Conservation (phyloP, 2,113 vertebrate species). For the Beaufortia kweichowensis region DNA sequence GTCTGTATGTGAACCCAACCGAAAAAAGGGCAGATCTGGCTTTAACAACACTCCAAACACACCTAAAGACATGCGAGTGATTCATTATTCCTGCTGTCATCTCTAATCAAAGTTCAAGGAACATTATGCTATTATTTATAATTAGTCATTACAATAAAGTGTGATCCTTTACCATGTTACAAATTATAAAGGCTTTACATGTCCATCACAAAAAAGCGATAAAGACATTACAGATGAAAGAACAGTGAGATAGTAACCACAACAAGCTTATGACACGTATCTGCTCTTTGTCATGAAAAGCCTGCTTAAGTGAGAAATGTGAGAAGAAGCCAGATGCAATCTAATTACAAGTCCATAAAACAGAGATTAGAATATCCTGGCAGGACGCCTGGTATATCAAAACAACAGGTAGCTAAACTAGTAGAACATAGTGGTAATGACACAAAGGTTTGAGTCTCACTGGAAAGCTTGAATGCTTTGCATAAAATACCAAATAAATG, state of each 20-base stretch:
- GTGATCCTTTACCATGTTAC: conserved; percentile 22
- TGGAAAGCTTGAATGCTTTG: background rate
- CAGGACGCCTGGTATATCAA: background rate
- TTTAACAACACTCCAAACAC: background rate
- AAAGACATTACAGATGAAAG: conserved; percentile 14
- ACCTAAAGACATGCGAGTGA: background rate
- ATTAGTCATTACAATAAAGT: background rate
- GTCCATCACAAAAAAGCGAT: background rate
- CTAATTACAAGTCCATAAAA: conserved; percentile 25
- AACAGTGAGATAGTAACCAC: conserved; percentile 21
- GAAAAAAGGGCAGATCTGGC: conserved; percentile 15
- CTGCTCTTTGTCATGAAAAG: conserved; percentile 17
- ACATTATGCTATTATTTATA: conserved; percentile 13
- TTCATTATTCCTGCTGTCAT: background rate
- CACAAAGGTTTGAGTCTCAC: too few species aligned
- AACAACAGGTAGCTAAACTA: background rate
- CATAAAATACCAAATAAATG: background rate
- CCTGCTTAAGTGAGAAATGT: conserved; percentile 7
- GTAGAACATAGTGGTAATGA: too few species aligned
- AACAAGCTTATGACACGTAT: background rate
- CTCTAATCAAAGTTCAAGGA: conserved; percentile 4
- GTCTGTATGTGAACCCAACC: background rate
- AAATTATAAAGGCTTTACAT: background rate
- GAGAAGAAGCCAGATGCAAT: conserved; percentile 18
- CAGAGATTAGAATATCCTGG: conserved; percentile 4